Evolutionary conservation across 2,797 vertebrate genomes (phyloP).

Genomic region (Lophius americanus): DNA sequence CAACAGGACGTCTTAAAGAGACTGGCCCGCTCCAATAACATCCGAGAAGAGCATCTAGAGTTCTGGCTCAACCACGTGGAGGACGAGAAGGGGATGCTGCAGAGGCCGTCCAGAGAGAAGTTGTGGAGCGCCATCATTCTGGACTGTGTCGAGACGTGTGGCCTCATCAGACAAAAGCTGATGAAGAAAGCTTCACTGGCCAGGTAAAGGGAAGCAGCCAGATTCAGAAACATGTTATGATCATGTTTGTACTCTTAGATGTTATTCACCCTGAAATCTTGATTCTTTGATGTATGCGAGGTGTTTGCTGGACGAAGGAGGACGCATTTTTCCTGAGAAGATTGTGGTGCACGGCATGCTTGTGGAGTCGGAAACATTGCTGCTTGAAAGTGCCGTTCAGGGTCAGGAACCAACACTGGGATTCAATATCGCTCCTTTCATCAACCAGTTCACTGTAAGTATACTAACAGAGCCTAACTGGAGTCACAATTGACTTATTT

Average conservation of each 20-base stretch:
- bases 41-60: conserved; percentile 86
- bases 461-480: neutral
- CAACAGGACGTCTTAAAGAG: conserved; percentile 87
- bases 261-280: neutral
- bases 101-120: conserved; percentile 91
- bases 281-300: conserved; percentile 62
- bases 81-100: conserved; percentile 88
- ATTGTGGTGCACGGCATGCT: conserved; percentile 92
- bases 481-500: neutral
- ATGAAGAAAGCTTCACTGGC: conserved; percentile 97
- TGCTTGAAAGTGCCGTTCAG: conserved; percentile 94
- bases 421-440: conserved; percentile 94
- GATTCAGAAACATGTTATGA: neutral
- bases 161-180: conserved; percentile 93
- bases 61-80: conserved; percentile 94
- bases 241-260: neutral
- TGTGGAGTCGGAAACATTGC: conserved; percentile 89
- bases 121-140: conserved; percentile 95
- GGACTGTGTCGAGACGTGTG: conserved; percentile 95
- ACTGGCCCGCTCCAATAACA: conserved; percentile 84
- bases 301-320: conserved; percentile 92
- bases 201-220: conserved; percentile 76
- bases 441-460: conserved; percentile 96
- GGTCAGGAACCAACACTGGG: conserved; percentile 92
- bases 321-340: conserved; percentile 91